Evolutionary conservation across 1,140 invertebrate species (phyloP).

Genomic region (Holotrichia oblita): DNA sequence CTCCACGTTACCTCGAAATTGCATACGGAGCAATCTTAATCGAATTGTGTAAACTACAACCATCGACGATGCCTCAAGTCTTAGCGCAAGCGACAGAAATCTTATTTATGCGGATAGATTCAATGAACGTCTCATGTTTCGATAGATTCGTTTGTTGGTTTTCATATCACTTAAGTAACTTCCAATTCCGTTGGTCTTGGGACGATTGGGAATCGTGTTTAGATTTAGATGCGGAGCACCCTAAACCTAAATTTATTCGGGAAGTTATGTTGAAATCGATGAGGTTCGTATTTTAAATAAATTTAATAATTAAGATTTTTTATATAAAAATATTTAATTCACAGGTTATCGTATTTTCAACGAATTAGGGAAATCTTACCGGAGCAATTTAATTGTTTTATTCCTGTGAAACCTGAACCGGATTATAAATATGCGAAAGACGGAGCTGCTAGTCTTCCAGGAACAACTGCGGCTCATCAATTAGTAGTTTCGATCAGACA

Average conservation of each 20-base stretch:
- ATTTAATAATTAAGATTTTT: no score
- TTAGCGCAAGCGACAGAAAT: conserved; percentile 98
- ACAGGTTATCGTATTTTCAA: conserved; percentile 93
- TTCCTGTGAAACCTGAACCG: conserved; percentile 82
- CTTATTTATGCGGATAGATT: conserved; percentile 93
- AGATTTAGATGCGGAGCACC: conserved; percentile 87
- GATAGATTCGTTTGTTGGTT: conserved; percentile 99
- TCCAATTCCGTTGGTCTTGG: conserved; percentile 99
- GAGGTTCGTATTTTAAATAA: conserved; percentile 68
- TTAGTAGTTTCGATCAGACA: conserved; percentile 86
- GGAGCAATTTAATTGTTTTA: conserved; percentile 81
- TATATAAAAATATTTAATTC: conserved; percentile 38
- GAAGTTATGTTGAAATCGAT: conserved; percentile 93
- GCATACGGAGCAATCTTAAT: conserved; percentile 96
- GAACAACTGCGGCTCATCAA: conserved; percentile 84
- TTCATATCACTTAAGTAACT: conserved; percentile 98
- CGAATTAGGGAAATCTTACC: conserved; percentile 93
- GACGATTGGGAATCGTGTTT: conserved; percentile 91
- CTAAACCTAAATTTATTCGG: conserved; percentile 94
- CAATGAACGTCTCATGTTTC: conserved; percentile 96
- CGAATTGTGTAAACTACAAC: conserved; percentile 96
- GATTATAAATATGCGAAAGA: conserved; percentile 86
- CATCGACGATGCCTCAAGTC: conserved; percentile 96
- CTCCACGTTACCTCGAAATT: conserved; percentile 88
- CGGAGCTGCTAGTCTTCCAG: conserved; percentile 80